Percentiles rank a stretch among this genome's conserved stretches.
Conservation (phyloP, 2,113 vertebrate species). For the Herpailurus yagouaroundi region DNA sequence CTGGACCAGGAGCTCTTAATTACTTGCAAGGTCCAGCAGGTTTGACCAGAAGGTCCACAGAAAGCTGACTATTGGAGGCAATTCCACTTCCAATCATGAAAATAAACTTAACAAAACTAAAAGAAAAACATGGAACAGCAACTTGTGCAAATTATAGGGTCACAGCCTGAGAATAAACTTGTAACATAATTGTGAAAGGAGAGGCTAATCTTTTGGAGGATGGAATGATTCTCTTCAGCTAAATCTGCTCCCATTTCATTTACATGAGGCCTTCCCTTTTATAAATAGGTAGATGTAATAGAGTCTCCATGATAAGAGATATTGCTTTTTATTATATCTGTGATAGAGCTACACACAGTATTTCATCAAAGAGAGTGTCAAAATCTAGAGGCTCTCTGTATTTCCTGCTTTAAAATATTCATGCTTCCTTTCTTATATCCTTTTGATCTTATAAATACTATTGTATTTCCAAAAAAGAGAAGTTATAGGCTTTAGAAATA, state of each 20-base stretch:
- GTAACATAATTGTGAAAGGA: constrained; percentile 46
- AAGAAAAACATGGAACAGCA: constrained; percentile 46
- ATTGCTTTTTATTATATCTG: constrained; percentile 46
- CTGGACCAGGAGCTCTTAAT: not conserved
- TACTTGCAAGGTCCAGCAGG: not conserved
- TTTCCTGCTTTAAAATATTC: constrained; percentile 66
- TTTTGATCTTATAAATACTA: constrained; percentile 65
- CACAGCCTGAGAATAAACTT: constrained; percentile 26
- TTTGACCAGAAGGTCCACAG: constrained; percentile 20
- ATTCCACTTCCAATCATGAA: not conserved
- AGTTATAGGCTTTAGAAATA: constrained; percentile 56
- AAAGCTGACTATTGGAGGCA: constrained; percentile 6
- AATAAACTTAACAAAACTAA: constrained; percentile 47
- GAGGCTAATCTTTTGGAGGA: not conserved
- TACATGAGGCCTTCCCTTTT: not conserved
- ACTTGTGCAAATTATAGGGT: constrained; percentile 10
- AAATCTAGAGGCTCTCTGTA: constrained; percentile 27
- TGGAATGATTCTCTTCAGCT: not conserved
- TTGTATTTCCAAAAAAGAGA: constrained; percentile 51
- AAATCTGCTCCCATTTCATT: constrained; percentile 46
- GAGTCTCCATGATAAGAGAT: constrained; percentile 13
- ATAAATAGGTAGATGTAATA: constrained; percentile 43
- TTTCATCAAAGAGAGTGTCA: constrained; percentile 60
- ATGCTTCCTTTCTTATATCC: constrained; percentile 58
- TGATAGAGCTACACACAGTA: not conserved